A percentile compares a stretch with the other conserved stretches of the same genome.
These are phyloP conservation scores for Corynorhinus townsendii DNA, from an alignment of 2,113 vertebrate species.

Conservation along the genomic window DNA sequence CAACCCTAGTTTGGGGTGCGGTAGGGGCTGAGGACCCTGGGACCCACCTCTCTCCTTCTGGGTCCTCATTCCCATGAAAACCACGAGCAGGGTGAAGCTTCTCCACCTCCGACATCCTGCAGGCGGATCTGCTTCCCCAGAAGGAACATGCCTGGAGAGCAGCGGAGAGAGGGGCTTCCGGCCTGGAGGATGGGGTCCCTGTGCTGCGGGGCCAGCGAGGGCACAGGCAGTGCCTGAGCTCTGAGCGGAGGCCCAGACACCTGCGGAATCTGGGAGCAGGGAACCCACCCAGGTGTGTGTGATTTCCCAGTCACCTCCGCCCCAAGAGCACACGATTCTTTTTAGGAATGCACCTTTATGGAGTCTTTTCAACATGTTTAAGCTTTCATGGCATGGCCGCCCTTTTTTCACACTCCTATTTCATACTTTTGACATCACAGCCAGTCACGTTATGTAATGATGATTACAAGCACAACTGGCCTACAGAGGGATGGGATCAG, in stretches of 20 bases:
- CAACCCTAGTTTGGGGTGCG: neutral
- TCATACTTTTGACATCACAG: neutral
- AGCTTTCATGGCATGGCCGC: neutral
- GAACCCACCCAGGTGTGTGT: rapidly evolving
- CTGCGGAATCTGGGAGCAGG: rapidly evolving
- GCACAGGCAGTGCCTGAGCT: rapidly evolving
- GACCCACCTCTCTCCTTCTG: neutral
- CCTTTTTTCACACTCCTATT: neutral
- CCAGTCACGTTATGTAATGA: neutral
- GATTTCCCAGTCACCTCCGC: neutral
- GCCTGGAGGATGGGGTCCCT: neutral
- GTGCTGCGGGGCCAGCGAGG: neutral
- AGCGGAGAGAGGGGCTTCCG: neutral
- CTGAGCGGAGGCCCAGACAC: neutral
- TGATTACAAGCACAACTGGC: neutral
- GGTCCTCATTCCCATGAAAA: neutral
- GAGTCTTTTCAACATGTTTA: neutral
- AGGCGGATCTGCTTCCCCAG: neutral
- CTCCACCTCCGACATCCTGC: rapidly evolving
- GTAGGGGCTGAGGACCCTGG: neutral
- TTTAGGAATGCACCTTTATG: neutral
- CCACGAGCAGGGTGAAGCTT: neutral
- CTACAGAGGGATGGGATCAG: neutral
- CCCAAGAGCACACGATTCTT: rapidly evolving
- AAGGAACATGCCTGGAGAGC: neutral